These are phyloP conservation scores for Pipistrellus nathusii DNA, from an alignment of 2,797 vertebrate species.

Conservation along the genomic window DNA sequence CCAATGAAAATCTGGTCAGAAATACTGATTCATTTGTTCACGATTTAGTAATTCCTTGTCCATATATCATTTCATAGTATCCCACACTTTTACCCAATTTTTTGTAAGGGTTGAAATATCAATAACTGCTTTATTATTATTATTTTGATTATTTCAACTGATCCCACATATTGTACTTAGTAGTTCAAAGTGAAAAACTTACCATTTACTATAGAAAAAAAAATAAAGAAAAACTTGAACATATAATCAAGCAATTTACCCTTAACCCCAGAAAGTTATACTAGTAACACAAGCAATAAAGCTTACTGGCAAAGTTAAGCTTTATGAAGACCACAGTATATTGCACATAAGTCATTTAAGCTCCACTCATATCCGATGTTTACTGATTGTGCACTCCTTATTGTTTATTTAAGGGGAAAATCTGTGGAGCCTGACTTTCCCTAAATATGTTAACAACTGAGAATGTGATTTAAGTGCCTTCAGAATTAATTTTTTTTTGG, in stretches of 20 bases:
- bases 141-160: neutral
- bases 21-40: neutral
- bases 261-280: neutral
- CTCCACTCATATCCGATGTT: neutral
- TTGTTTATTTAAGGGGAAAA: conserved; percentile 10
- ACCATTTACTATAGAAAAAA: neutral
- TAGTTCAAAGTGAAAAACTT: conserved; percentile 4
- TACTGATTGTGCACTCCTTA: neutral
- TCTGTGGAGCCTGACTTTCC: conserved; percentile 24
- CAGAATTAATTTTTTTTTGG: neutral
- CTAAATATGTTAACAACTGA: conserved; percentile 9
- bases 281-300: conserved; percentile 34
- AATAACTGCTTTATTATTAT: conserved; percentile 15
- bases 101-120: conserved; percentile 19
- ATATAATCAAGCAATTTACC: conserved; percentile 29
- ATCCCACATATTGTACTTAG: neutral
- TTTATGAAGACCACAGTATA: neutral
- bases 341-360: conserved; percentile 9
- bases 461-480: neutral
- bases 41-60: neutral
- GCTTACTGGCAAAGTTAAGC: conserved; percentile 36
- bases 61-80: neutral
- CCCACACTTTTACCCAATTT: neutral
- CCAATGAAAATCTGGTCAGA: neutral
- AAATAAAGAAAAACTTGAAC: conserved; percentile 10